Evolutionary conservation across 2,888 invertebrate genomes (phyloP).

Genomic region (Chloroclysta siterata): DNA sequence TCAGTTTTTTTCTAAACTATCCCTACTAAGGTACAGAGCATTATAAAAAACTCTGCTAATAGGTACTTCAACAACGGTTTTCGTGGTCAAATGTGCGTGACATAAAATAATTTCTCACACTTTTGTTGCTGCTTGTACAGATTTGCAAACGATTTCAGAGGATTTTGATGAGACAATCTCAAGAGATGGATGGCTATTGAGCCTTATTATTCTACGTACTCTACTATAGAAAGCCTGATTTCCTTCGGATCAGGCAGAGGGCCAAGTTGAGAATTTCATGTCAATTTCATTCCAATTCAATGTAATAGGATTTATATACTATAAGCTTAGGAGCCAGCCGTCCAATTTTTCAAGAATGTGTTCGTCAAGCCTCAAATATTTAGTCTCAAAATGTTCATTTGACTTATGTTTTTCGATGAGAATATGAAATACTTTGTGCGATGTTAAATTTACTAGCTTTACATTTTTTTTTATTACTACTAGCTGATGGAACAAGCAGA

Average conservation of each 20-base stretch:
- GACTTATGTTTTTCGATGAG: neutral
- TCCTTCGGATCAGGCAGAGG: conserved; percentile 9
- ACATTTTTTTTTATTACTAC: too few relatives aligned
- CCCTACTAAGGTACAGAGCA: too few relatives aligned
- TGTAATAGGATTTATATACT: conserved; percentile 1
- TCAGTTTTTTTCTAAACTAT: too few relatives aligned
- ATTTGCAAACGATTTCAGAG: conserved; percentile 14
- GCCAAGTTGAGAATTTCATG: conserved; percentile 9
- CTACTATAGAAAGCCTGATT: conserved; percentile 14
- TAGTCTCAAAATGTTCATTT: neutral
- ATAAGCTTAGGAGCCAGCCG: neutral
- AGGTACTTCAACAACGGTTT: too few relatives aligned
- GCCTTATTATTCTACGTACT: conserved; percentile 15
- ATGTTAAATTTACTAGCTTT: too few relatives aligned
- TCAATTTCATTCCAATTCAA: conserved; percentile 7
- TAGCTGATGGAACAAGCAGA: too few relatives aligned
- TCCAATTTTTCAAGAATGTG: neutral
- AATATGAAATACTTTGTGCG: too few relatives aligned
- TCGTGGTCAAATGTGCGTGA: too few relatives aligned
- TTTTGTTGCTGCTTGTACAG: conserved; percentile 14
- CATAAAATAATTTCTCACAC: neutral
- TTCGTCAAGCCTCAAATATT: neutral
- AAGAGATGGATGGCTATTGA: conserved; percentile 18
- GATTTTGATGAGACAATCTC: conserved; percentile 23
- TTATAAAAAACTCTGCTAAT: too few relatives aligned